Base-by-base conservation (phyloP, 1,140 invertebrate species). In the Rhagoletis pomonella region DNA sequence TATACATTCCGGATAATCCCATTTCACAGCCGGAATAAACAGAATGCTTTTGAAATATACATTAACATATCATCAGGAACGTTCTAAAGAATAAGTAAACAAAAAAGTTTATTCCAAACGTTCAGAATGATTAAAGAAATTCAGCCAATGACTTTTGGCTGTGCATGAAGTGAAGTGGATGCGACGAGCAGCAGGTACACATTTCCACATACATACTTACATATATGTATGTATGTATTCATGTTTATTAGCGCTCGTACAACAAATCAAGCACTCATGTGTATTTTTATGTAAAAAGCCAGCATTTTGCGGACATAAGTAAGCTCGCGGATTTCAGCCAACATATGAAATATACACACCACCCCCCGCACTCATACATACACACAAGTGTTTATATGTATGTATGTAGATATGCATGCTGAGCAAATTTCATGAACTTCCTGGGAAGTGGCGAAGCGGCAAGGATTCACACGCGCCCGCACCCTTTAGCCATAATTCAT, bases 141-240 rank as follows among this genome's bases (percentile, higher is more conserved):
- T n/a, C n/a, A n/a, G n/a, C n/a, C n/a, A n/a, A n/a, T 81, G 73
- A 81, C 44, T 81, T 81, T 81, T 81, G 73, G 73, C 73, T 50
- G 44, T 81, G 47, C 73, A 55, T 81, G 73, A 50, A 81, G 73
- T 81, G 73, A 81, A 81, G 47, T 81, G 73, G 5, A 29, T 77
- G 69, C 39, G 65, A 7, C 14, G 69, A n/a, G 7, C 4, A n/a
- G 1, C n/a, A 3, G 4, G 60, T 2, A 44, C 69, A 73, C 19
- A 73, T 42, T 7, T 14, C 44, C 5, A 5, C 17, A 73, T 4
- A 50, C 6, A 44, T 0, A 47, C 3, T 17, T 17, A 17, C 14
- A 81, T 62, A 62, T 62, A 19, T 29, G 29, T 29, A 29, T 29
- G 29, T 29, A 29, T 29, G 29, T 29, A 29, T 5, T 3, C 5